Percentiles rank a stretch among this genome's conserved stretches.
Conservation (phyloP, 2,113 vertebrate genomes). For the Callaeas wilsoni region DNA sequence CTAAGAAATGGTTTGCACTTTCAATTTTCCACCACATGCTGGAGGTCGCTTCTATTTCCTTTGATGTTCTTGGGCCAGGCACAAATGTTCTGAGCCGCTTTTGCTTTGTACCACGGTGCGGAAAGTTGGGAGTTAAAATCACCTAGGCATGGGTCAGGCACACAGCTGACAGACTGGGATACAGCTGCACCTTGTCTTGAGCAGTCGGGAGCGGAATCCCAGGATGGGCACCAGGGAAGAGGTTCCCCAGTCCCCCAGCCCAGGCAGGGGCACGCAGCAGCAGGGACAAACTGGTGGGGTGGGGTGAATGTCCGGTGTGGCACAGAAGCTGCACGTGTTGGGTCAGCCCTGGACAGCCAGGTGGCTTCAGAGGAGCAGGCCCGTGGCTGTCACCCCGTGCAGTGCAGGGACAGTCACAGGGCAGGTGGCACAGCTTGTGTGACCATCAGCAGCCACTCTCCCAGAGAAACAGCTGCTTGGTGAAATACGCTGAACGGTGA, state of each 20-base stretch:
- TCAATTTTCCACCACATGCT: not conserved
- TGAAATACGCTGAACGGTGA: not conserved
- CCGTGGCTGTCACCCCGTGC: not conserved
- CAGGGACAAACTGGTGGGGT: rapidly evolving
- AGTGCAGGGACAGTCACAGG: not conserved
- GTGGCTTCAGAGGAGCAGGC: not conserved
- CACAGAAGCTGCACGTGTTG: not conserved
- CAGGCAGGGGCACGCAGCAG: not conserved
- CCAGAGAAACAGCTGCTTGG: not conserved
- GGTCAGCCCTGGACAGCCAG: not conserved
- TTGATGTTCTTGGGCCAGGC: not conserved
- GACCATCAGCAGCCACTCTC: not conserved
- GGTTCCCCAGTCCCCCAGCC: not conserved
- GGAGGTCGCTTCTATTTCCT: not conserved
- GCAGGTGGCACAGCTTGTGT: not conserved
- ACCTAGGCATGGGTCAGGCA: not conserved
- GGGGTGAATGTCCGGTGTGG: not conserved
- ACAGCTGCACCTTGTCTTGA: not conserved
- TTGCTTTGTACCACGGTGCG: not conserved
- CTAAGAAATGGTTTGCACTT: not conserved
- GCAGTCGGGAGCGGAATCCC: not conserved
- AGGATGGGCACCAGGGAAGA: not conserved
- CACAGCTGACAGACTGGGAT: not conserved
- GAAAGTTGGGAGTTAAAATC: not conserved
- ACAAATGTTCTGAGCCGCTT: not conserved